Evolutionary conservation across 2,888 invertebrate species (phyloP).

Genomic region (Drosophila prostipennis): DNA sequence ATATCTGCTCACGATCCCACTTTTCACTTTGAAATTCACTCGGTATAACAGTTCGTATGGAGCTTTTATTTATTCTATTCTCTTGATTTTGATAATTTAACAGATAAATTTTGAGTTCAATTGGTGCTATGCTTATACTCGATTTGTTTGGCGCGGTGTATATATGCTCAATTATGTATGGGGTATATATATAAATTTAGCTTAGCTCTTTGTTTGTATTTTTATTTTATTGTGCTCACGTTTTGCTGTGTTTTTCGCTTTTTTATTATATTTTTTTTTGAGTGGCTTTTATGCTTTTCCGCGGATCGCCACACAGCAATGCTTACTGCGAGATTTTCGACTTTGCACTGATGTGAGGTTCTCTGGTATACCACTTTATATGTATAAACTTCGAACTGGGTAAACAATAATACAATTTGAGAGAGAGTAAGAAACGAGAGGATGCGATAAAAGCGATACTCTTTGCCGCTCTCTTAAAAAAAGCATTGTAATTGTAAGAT

Average conservation of each 20-base stretch:
- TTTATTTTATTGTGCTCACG: constrained; percentile 26
- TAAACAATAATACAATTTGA: background rate
- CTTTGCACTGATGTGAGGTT: constrained; percentile 54
- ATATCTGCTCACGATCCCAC: constrained; percentile 4
- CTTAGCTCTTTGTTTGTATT: constrained; percentile 26
- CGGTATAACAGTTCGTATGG: constrained; percentile 13
- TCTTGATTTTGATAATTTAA: constrained; percentile 40
- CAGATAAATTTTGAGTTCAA: constrained; percentile 45
- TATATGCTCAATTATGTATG: constrained; percentile 6
- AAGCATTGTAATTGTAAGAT: constrained; percentile 1
- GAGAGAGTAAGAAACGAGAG: no score
- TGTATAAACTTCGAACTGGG: constrained; percentile 17
- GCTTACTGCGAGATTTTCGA: constrained; percentile 40
- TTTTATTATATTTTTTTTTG: constrained; percentile 18
- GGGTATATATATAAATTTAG: constrained; percentile 6
- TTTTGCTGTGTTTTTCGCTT: constrained; percentile 33
- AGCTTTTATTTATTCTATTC: constrained; percentile 2
- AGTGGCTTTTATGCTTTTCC: constrained; percentile 22
- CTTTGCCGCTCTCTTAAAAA: constrained; percentile 14
- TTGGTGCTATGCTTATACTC: constrained; percentile 19
- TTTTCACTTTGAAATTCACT: constrained; percentile 15
- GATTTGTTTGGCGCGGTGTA: constrained; percentile 18
- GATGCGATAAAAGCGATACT: background rate
- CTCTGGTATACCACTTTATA: constrained; percentile 28
- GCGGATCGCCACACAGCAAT: constrained; percentile 32